Percentiles rank a stretch among this genome's conserved stretches.
Evolutionary conservation across 2,888 invertebrate genomes (phyloP).

Genomic region (Epirrita christyi): DNA sequence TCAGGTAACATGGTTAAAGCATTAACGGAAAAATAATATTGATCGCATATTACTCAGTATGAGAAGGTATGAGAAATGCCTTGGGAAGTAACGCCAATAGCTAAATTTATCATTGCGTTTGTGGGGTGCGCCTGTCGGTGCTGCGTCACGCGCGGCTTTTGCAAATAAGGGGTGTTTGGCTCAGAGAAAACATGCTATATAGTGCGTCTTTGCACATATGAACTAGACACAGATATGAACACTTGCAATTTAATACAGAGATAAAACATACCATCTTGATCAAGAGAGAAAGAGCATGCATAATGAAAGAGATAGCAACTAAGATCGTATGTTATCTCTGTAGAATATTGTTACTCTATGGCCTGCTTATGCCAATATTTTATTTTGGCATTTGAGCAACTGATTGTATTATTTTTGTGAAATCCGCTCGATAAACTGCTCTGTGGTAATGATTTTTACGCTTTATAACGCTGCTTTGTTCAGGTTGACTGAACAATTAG

Average conservation of each 20-base stretch:
- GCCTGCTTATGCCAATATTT: constrained; percentile 36
- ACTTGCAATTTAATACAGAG: background rate
- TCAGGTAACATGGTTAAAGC: too few species aligned
- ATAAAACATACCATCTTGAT: background rate
- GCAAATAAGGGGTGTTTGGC: constrained; percentile 41
- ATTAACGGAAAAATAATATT: background rate
- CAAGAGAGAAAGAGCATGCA: background rate
- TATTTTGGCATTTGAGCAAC: constrained; percentile 52
- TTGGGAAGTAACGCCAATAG: constrained; percentile 30
- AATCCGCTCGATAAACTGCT: constrained; percentile 20
- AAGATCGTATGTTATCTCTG: background rate
- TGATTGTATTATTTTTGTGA: constrained; percentile 47
- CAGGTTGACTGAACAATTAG: too few species aligned
- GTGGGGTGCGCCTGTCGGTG: constrained; percentile 36
- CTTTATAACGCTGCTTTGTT: too few species aligned
- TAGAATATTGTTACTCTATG: constrained; percentile 3
- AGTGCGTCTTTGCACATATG: background rate
- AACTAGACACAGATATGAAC: constrained; percentile 5
- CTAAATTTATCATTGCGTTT: constrained; percentile 31
- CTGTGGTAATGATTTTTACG: constrained; percentile 10
- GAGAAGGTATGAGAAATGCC: background rate
- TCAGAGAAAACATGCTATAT: constrained; percentile 6
- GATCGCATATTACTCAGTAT: background rate
- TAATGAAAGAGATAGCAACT: too few species aligned
- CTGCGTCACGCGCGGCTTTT: constrained; percentile 35